Base-by-base conservation (phyloP, 30 jellyfish, hydroid and myxozoan genomes). In the Haliclystus octoradiatus region DNA sequence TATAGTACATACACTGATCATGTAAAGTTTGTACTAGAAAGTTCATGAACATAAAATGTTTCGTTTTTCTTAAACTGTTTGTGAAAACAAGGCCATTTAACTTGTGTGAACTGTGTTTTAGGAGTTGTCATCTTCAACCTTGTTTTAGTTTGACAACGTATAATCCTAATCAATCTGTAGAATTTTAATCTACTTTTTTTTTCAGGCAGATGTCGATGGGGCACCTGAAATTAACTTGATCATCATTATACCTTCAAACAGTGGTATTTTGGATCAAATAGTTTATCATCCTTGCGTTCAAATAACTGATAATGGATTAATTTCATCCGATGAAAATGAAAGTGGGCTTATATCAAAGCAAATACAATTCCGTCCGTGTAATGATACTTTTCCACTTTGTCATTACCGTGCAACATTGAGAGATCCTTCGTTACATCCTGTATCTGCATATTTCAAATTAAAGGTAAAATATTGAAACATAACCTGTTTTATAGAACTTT, bases 151-250 rank as follows among this genome's bases (percentile, higher is more conserved):
- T n/a, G n/a, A n/a, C n/a, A n/a, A n/a, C n/a, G n/a, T n/a, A n/a
- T n/a, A n/a, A n/a, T n/a, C n/a, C n/a, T n/a, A n/a, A n/a, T n/a
- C n/a, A n/a, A n/a, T n/a, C n/a, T n/a, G n/a, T n/a, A n/a, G n/a
- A n/a, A n/a, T n/a, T n/a, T n/a, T n/a, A 19, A 26, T 26, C 7
- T 5, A 5, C 7, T 57, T 69, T 2, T 75, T 7, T 14, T 26
- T 80, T 50, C 66, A 89, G 98, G 85, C 91, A 23, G 98, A 89
- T 47, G 88, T 89, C 0, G 98, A 89, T 32, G 98, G 93, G 27
- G 78, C 92, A 5, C 98, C 98, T 1, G 98, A 89, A 34, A 84
- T 89, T 2, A 74, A 84, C n/a, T 47, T 89, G 69, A 79, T 70
- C 62, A 60, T 88, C 40, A 52, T 80, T n/a, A 75, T 90, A 22